Evolutionary conservation across 2,113 vertebrate genomes (phyloP).

Genomic region (Sinosuthora webbiana): DNA sequence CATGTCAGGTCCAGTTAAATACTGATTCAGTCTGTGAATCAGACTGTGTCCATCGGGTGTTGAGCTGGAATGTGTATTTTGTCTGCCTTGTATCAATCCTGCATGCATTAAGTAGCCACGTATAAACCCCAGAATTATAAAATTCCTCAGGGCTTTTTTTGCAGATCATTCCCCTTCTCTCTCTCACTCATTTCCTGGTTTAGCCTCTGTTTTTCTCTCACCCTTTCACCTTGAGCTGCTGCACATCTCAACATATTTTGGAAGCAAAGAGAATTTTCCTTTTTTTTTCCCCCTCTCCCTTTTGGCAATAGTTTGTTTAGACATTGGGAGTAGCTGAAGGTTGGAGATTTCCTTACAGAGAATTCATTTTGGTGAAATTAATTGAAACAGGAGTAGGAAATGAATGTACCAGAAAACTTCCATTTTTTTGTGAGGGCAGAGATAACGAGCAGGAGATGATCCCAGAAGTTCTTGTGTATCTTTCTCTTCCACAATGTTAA

Average conservation of each 20-base stretch:
- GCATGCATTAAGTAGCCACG: not conserved
- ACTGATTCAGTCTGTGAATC: not conserved
- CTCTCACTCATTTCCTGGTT: not conserved
- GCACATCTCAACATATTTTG: not conserved
- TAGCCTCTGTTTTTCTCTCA: not conserved
- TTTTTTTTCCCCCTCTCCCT: fast-evolving
- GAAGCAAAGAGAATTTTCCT: not conserved
- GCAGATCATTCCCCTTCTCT: not conserved
- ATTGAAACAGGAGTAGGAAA: not conserved
- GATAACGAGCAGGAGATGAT: constrained; percentile 28
- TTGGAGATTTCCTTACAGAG: not conserved
- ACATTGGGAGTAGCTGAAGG: not conserved
- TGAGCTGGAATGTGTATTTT: not conserved
- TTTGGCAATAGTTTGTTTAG: not conserved
- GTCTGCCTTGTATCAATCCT: not conserved
- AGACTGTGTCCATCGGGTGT: not conserved
- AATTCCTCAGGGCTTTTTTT: not conserved
- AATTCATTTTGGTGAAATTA: not conserved
- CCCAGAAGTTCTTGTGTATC: not conserved
- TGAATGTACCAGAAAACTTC: not conserved
- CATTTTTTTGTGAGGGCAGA: not conserved
- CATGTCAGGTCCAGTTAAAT: not conserved
- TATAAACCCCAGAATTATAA: not conserved
- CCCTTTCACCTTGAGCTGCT: not conserved
- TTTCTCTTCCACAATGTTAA: not conserved